Conservation (phyloP, 2,113 vertebrate species). For the Psilopsiagon aurifrons region DNA sequence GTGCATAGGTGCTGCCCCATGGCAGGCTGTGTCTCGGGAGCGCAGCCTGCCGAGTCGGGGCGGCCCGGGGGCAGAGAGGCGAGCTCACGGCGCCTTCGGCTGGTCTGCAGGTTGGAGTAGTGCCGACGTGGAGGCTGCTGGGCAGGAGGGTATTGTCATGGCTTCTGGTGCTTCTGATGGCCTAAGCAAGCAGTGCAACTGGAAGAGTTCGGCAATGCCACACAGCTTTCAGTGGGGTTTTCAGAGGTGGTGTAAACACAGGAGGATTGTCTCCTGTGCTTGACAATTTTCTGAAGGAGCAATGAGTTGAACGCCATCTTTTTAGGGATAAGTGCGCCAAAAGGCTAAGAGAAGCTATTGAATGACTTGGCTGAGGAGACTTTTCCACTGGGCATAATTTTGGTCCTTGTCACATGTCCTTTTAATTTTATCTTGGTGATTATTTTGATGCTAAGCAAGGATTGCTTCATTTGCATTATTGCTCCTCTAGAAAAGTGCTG, state of each 20-base stretch:
- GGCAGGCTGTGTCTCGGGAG: neutral
- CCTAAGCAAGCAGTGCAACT: neutral
- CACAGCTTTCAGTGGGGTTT: neutral
- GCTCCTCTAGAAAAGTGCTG: neutral
- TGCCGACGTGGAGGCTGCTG: neutral
- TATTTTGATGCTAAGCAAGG: neutral
- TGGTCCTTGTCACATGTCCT: neutral
- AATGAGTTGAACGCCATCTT: neutral
- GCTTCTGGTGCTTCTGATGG: neutral
- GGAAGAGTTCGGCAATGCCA: neutral
- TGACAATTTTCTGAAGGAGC: neutral
- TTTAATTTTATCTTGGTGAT: neutral
- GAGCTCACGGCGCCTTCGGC: accelerated
- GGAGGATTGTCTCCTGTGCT: neutral
- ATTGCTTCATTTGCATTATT: neutral
- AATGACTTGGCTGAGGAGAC: neutral
- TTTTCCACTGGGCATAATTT: neutral
- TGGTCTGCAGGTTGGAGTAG: neutral
- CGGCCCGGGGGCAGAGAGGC: accelerated
- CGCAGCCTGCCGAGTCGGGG: accelerated
- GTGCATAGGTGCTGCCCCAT: accelerated
- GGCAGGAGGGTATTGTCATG: accelerated
- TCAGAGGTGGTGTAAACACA: neutral
- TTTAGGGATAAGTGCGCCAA: neutral
- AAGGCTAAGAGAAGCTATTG: neutral